Base-by-base conservation (phyloP, 2,888 invertebrate genomes). In the Synergus itoensis region DNA sequence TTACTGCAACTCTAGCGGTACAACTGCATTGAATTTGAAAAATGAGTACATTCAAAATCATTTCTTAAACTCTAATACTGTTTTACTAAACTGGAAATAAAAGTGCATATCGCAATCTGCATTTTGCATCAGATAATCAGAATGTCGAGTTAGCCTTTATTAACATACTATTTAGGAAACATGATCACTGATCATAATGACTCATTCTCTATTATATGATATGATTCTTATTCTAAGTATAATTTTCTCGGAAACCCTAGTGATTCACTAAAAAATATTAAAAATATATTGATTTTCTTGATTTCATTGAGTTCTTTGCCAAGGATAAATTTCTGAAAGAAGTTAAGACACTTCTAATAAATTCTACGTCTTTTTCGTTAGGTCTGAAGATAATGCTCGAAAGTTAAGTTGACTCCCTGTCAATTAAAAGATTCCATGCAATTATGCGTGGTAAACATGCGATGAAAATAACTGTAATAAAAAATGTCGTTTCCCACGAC, bases 381-480 rank as follows among this genome's bases (percentile, higher is more conserved):
- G 1, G 11, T 11, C 43, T 21, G 21, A 67, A 67, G 7, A 53
- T n/a, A n/a, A 28, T 4, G 36, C 73, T 73, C n/a, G 73, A 73
- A 73, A 57, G 40, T 40, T 73, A 9, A 73, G n/a, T 53, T 28
- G 53, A 16, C 18, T 53, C n/a, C n/a, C 36, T 73, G 5, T n/a
- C n/a, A 53, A 73, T 73, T 57, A 57, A 53, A 73, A 73, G n/a
- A 69, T 69, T 28, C 69, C 45, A 48, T 28, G 4, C 48, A 69
- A 53, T 48, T 73, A 57, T 73, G 36, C 48, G 11, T 73, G 53
- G 18, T 18, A 73, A 73, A 69, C 11, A 53, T 28, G 28, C 16
- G n/a, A 36, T 73, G 73, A 73, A 53, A 73, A 73, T 73, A 36
- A n/a, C 53, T 53, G 12, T n/a, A 36, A 53, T 36, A 73, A 73